A percentile compares a stretch with the other conserved stretches of the same genome.
Evolutionary conservation across 2,888 invertebrate genomes (phyloP).

Genomic region (Stenodema calcarata): DNA sequence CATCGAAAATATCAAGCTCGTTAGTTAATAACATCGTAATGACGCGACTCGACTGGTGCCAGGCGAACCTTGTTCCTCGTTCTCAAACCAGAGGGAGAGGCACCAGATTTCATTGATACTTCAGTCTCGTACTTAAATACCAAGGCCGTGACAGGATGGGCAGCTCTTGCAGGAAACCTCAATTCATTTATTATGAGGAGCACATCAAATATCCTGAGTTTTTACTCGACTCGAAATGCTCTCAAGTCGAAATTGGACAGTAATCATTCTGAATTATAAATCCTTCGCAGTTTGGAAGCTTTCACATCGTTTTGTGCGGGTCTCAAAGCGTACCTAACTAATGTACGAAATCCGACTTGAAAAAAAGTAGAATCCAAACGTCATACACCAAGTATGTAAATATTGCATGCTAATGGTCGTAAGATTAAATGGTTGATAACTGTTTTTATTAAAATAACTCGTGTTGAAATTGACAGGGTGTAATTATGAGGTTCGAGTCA

Average conservation of each 20-base stretch:
- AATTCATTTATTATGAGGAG: not conserved
- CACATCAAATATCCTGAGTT: not conserved
- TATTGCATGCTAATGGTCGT: not conserved
- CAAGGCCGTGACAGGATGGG: not conserved
- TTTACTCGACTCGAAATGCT: not conserved
- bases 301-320: not conserved
- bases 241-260: not conserved
- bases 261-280: not conserved
- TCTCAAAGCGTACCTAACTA: not conserved
- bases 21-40: not conserved
- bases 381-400: not conserved
- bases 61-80: not conserved
- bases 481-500: conserved; percentile 28
- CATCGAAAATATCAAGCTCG: not conserved
- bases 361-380: not conserved
- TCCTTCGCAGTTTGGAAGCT: not conserved
- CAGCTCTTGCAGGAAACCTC: not conserved
- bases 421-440: conserved; percentile 26
- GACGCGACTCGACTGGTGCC: not conserved
- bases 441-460: conserved; percentile 33
- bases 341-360: not conserved
- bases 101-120: conserved; percentile 26
- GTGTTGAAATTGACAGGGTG: conserved; percentile 16
- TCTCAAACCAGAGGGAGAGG: conserved; percentile 8
- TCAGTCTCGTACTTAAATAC: not conserved